phyloP scores from a whole-genome alignment of 2,113 vertebrate genomes.

The Caretta caretta region DNA sequence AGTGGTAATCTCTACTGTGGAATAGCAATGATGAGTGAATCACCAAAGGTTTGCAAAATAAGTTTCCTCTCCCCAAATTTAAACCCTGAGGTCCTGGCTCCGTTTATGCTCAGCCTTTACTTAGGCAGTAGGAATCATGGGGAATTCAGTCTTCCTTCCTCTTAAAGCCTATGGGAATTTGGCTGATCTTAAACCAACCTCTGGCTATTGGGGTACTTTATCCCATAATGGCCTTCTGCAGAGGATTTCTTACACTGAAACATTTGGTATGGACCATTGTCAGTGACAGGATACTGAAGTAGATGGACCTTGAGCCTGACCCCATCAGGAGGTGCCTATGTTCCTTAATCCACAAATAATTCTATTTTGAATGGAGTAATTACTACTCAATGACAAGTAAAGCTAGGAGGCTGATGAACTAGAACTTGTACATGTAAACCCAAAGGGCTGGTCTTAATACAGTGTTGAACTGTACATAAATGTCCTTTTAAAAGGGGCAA shows the following conservation, averaged over 20 bases:
- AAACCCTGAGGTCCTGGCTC: not conserved
- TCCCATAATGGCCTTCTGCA: not conserved
- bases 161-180: not conserved
- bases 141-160: not conserved
- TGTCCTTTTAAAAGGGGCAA: not conserved
- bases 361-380: not conserved
- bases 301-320: not conserved
- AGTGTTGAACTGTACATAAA: not conserved
- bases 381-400: rapidly evolving
- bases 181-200: not conserved
- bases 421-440: not conserved
- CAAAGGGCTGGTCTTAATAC: not conserved
- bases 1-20: rapidly evolving
- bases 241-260: not conserved
- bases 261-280: not conserved
- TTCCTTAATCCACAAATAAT: not conserved
- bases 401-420: not conserved
- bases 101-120: not conserved
- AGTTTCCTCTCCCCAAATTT: not conserved
- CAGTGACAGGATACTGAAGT: not conserved
- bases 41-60: not conserved
- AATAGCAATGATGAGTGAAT: not conserved
- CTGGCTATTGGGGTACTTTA: not conserved
- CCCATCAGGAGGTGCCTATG: not conserved
- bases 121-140: not conserved